These are phyloP conservation scores for Drosophila orosa DNA, from an alignment of 1,140 invertebrate species.

Conservation along the genomic window DNA sequence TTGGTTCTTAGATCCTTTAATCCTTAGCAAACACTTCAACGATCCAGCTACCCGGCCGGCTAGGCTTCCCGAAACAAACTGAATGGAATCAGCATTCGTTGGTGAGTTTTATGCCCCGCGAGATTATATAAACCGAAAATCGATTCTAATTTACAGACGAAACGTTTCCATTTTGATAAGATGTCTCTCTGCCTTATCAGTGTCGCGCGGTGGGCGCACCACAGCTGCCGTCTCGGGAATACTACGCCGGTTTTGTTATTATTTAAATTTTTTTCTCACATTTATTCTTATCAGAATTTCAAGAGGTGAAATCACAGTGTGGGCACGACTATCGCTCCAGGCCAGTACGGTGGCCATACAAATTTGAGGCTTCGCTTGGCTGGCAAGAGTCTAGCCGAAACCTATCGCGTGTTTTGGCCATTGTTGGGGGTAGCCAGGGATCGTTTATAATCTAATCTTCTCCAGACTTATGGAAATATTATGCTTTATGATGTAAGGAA, in stretches of 20 bases:
- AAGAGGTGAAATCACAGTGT: conserved; percentile 7
- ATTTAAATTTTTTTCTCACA: conserved; percentile 1
- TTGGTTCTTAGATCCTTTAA: neutral
- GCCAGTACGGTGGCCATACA: conserved; percentile 9
- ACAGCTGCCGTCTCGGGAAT: conserved; percentile 22
- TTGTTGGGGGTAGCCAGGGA: conserved; percentile 13
- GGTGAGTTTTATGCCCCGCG: conserved; percentile 28
- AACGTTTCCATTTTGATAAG: conserved; percentile 73
- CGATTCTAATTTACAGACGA: conserved; percentile 20
- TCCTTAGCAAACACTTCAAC: conserved; percentile 3
- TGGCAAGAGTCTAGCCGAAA: conserved; percentile 19
- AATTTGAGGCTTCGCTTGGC: conserved; percentile 13
- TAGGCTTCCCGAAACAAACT: conserved; percentile 33
- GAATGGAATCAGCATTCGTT: conserved; percentile 8
- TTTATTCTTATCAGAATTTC: conserved; percentile 14
- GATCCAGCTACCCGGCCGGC: conserved; percentile 14
- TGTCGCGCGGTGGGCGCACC: conserved; percentile 1
- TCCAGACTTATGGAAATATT: neutral
- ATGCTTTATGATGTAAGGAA: neutral
- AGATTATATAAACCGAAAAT: conserved; percentile 50
- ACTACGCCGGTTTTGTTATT: neutral
- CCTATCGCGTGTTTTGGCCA: neutral
- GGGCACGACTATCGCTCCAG: conserved; percentile 5
- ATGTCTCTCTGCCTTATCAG: conserved; percentile 14
- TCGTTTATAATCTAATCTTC: neutral